phyloP scores from a whole-genome alignment of 2,113 vertebrate genomes.

The Mugil cephalus region DNA sequence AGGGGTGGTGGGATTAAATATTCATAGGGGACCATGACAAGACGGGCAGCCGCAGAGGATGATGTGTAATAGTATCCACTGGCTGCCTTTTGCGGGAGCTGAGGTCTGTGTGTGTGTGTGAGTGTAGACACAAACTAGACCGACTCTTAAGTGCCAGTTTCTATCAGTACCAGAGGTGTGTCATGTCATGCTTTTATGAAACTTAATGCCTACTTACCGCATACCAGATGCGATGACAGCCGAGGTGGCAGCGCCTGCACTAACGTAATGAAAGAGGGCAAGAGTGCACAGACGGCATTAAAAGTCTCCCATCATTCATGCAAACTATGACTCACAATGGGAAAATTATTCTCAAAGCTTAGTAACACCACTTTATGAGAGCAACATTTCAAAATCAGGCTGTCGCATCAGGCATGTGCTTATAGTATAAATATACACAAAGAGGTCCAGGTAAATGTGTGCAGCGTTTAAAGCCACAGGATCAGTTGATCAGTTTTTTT shows the following conservation, averaged over 20 bases:
- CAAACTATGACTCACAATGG: neutral
- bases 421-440: no score
- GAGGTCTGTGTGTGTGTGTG: slow-evolving; percentile 11
- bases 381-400: neutral
- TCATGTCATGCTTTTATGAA: slow-evolving; percentile 72
- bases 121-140: slow-evolving; percentile 50
- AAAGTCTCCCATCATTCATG: slow-evolving; percentile 30
- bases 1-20: slow-evolving; percentile 71
- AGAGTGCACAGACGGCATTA: slow-evolving; percentile 26
- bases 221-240: slow-evolving; percentile 54
- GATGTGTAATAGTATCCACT: slow-evolving; percentile 69
- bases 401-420: neutral
- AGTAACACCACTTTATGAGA: neutral
- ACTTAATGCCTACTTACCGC: slow-evolving; percentile 55
- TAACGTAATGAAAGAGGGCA: slow-evolving; percentile 50
- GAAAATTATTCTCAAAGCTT: slow-evolving; percentile 4
- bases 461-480: no score
- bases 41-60: slow-evolving; percentile 37
- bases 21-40: slow-evolving; percentile 70
- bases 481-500: no score
- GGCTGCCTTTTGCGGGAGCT: slow-evolving; percentile 46
- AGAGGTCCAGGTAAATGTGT: no score
- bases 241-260: slow-evolving; percentile 33
- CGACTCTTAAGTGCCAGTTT: slow-evolving; percentile 55
- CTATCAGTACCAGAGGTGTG: slow-evolving; percentile 62